phyloP scores from a whole-genome alignment of 1,140 invertebrate genomes.

The Neodiprion pinetum region DNA sequence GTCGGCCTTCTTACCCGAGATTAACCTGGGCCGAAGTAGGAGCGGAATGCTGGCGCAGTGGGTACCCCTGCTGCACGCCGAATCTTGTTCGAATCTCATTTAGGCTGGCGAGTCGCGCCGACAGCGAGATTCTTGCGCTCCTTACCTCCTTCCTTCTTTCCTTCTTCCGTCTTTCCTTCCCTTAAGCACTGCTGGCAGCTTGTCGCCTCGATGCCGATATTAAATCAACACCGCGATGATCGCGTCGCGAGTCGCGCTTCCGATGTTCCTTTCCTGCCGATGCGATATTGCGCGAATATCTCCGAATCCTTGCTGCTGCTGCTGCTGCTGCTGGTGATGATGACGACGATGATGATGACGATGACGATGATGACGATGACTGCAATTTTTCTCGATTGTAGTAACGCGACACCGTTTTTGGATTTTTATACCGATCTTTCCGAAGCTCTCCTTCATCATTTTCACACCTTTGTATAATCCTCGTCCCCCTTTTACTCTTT shows the following conservation, averaged over 20 bases:
- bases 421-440: too few relatives aligned
- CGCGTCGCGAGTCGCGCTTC: constrained; percentile 15
- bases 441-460: too few relatives aligned
- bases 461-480: too few relatives aligned
- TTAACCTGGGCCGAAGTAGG: constrained; percentile 30
- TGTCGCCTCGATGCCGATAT: constrained; percentile 8
- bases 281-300: constrained; percentile 16
- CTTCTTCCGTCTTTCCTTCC: constrained; percentile 11
- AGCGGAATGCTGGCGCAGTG: constrained; percentile 63
- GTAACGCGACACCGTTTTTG: too few relatives aligned
- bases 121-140: constrained; percentile 14
- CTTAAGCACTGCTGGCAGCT: not conserved
- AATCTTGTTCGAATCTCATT: constrained; percentile 63
- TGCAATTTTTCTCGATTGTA: too few relatives aligned
- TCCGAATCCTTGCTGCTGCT: constrained; percentile 16
- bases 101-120: constrained; percentile 40
- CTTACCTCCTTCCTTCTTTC: constrained; percentile 8
- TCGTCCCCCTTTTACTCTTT: too few relatives aligned
- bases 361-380: too few relatives aligned
- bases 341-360: too few relatives aligned
- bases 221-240: not conserved
- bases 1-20: not conserved
- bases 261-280: constrained; percentile 9
- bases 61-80: constrained; percentile 60
- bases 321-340: too few relatives aligned